phyloP scores from a whole-genome alignment of 1,140 invertebrate genomes.

The Whitmania pigra region DNA sequence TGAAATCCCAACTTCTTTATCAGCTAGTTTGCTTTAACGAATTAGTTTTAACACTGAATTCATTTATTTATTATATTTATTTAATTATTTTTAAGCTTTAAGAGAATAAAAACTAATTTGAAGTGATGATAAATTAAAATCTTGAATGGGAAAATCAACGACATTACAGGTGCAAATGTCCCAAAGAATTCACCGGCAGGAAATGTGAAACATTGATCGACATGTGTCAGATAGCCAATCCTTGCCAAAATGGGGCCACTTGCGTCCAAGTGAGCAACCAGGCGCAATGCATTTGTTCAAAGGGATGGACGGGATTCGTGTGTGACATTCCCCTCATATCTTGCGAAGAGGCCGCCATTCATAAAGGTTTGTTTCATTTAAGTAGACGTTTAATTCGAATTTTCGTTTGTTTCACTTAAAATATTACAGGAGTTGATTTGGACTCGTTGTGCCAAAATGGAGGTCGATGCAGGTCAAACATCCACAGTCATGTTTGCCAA shows the following conservation, averaged over 20 bases:
- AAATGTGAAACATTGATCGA: slow-evolving; percentile 85
- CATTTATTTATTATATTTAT: background rate
- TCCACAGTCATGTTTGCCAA: slow-evolving; percentile 57
- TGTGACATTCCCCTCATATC: slow-evolving; percentile 7
- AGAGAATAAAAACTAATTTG: background rate
- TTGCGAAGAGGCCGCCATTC: slow-evolving; percentile 1
- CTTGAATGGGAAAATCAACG: background rate
- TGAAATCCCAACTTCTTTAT: no score
- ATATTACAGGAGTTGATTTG: slow-evolving; percentile 25
- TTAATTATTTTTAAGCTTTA: background rate
- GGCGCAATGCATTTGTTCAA: background rate
- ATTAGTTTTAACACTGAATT: no score
- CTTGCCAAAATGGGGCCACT: slow-evolving; percentile 26
- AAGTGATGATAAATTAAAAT: background rate
- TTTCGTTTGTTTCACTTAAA: slow-evolving; percentile 29
- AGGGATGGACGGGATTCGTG: background rate
- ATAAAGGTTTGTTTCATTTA: slow-evolving; percentile 9
- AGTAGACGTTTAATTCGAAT: slow-evolving; percentile 30
- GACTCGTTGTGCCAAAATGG: slow-evolving; percentile 63
- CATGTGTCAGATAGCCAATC: slow-evolving; percentile 49
- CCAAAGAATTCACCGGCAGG: slow-evolving; percentile 83
- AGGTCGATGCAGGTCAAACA: slow-evolving; percentile 55
- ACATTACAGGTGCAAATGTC: slow-evolving; percentile 49
- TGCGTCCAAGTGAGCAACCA: slow-evolving; percentile 24
- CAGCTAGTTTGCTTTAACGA: no score